Evolutionary conservation across 2,888 invertebrate species (phyloP).

Genomic region (Nesidiocoris tenuis): DNA sequence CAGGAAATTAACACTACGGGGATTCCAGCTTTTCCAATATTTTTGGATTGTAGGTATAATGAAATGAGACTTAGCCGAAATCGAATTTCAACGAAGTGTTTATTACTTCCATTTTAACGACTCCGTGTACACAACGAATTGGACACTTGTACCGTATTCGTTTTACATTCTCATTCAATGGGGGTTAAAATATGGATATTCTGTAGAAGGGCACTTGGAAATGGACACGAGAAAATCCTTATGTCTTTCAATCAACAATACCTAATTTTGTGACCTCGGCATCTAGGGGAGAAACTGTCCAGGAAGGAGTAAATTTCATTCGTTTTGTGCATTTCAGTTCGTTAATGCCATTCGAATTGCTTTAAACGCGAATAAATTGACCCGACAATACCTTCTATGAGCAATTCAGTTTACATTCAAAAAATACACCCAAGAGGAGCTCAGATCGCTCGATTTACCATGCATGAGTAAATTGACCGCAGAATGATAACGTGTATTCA

Average conservation of each 20-base stretch:
- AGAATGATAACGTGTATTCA: no score
- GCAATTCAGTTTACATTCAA: neutral
- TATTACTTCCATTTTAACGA: slow-evolving; percentile 35
- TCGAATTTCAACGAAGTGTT: slow-evolving; percentile 32
- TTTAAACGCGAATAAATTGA: neutral
- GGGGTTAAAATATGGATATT: slow-evolving; percentile 52
- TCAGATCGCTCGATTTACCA: no score
- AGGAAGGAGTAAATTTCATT: no score
- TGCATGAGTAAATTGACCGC: no score
- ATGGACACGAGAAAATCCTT: slow-evolving; percentile 39
- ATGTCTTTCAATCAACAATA: slow-evolving; percentile 8
- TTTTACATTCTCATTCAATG: slow-evolving; percentile 26
- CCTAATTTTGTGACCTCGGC: neutral
- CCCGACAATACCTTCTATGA: neutral
- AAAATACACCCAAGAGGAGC: neutral
- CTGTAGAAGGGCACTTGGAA: slow-evolving; percentile 48
- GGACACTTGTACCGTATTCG: slow-evolving; percentile 33
- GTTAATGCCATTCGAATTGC: neutral
- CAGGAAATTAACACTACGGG: no score
- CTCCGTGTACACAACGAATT: slow-evolving; percentile 37
- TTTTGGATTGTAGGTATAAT: no score
- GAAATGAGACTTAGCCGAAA: neutral
- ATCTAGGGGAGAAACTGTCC: no score
- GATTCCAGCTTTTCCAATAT: no score
- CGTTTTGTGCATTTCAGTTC: neutral